Evolutionary conservation across 2,113 vertebrate species (phyloP).

Genomic region (Mesoclemmys tuberculata): DNA sequence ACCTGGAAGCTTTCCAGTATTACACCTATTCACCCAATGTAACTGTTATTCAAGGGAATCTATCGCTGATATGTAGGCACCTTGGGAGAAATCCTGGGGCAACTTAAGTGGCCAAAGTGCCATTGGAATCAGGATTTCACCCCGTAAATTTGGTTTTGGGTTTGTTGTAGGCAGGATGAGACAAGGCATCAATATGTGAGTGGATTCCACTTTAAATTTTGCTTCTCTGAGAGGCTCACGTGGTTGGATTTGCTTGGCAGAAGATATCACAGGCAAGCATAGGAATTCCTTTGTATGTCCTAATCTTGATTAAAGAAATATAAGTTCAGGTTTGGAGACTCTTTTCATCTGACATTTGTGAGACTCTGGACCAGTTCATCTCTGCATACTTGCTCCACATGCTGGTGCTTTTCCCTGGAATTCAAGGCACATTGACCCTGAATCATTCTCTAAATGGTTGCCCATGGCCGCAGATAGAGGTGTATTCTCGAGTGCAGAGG

Average conservation of each 20-base stretch:
- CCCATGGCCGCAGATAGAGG: neutral
- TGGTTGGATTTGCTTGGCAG: neutral
- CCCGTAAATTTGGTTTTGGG: neutral
- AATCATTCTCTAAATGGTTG: neutral
- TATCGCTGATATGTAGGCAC: neutral
- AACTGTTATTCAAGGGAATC: neutral
- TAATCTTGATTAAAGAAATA: neutral
- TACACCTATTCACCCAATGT: neutral
- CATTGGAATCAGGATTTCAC: neutral
- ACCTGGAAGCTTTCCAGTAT: neutral
- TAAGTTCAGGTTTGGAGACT: neutral
- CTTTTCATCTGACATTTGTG: neutral
- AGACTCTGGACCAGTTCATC: neutral
- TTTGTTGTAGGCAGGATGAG: neutral
- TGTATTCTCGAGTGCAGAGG: neutral
- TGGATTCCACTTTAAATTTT: neutral
- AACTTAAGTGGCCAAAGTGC: neutral
- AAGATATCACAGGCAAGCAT: neutral
- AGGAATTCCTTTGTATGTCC: neutral
- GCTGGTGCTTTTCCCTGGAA: rapidly evolving
- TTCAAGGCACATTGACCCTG: neutral
- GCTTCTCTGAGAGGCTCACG: neutral
- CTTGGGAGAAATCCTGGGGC: neutral
- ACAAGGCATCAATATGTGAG: neutral
- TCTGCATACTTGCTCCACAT: neutral